These are phyloP conservation scores for Styela clava DNA, from an alignment of 23 tunicate genomes.

Conservation along the genomic window DNA sequence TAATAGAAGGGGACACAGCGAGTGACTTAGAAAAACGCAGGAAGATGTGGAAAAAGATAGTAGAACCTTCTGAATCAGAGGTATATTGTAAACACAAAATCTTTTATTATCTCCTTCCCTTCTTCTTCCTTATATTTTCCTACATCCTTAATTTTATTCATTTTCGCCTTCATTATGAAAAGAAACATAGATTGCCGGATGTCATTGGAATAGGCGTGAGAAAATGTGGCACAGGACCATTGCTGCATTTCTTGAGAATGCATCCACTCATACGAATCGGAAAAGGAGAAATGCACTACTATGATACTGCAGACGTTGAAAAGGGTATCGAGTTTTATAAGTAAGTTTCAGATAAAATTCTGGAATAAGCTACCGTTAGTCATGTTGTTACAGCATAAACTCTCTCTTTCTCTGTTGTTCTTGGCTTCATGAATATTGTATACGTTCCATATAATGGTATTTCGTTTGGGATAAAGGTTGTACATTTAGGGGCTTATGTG, in stretches of 20 bases:
- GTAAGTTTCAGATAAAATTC: too few relatives aligned
- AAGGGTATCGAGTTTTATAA: not conserved
- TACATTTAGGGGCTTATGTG: too few relatives aligned
- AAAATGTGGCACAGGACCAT: conserved; percentile 35
- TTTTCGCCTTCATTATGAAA: too few relatives aligned
- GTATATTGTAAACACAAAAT: not conserved
- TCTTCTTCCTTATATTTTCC: too few relatives aligned
- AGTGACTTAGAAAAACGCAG: not conserved
- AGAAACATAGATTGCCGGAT: conserved; percentile 14
- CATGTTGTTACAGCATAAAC: too few relatives aligned
- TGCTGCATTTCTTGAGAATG: not conserved
- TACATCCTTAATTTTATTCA: too few relatives aligned
- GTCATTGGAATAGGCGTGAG: conserved; percentile 33
- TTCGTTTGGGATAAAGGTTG: too few relatives aligned
- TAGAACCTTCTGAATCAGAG: not conserved
- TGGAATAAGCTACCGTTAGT: too few relatives aligned
- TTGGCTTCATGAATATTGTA: too few relatives aligned
- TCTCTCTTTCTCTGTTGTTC: too few relatives aligned
- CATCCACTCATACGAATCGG: not conserved
- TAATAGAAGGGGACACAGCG: not conserved
- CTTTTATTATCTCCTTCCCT: too few relatives aligned
- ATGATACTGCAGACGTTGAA: not conserved
- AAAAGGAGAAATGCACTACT: not conserved
- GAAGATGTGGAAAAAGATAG: not conserved
- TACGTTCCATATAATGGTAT: too few relatives aligned